phyloP scores from a whole-genome alignment of 2,888 invertebrate species.

The Cataglyphis albicans region DNA sequence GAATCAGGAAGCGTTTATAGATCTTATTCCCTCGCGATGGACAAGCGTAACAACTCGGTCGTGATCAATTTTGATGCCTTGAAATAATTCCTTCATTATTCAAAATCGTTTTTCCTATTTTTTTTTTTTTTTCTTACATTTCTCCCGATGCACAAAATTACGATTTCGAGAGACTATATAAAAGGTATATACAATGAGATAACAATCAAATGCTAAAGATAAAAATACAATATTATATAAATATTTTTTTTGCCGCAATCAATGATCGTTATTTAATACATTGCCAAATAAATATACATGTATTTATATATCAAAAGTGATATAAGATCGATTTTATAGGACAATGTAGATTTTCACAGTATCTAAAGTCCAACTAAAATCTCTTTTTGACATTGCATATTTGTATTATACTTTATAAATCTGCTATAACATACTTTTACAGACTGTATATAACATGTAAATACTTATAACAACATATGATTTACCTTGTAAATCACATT shows the following conservation, averaged over 20 bases:
- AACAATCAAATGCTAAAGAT: not conserved
- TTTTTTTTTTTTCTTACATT: conserved; percentile 26
- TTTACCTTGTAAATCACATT: not conserved
- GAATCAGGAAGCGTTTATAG: conserved; percentile 68
- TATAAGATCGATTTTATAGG: not conserved
- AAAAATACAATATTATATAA: not conserved
- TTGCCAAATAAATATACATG: not conserved
- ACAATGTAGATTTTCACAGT: not conserved
- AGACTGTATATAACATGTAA: not conserved
- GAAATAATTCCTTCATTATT: conserved; percentile 47
- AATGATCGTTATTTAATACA: not conserved
- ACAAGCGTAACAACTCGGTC: conserved; percentile 64
- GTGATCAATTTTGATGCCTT: conserved; percentile 43
- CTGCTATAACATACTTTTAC: not conserved
- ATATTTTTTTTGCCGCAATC: no score
- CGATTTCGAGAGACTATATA: not conserved
- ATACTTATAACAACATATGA: not conserved
- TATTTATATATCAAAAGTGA: not conserved
- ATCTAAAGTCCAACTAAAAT: not conserved
- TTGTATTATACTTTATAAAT: not conserved
- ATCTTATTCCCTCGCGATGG: conserved; percentile 57
- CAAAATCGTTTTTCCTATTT: conserved; percentile 34
- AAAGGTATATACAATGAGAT: not conserved
- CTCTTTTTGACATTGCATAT: not conserved
- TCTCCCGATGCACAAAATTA: conserved; percentile 17